Evolutionary conservation across 2,113 vertebrate genomes (phyloP).

Genomic region (Python bivittatus): DNA sequence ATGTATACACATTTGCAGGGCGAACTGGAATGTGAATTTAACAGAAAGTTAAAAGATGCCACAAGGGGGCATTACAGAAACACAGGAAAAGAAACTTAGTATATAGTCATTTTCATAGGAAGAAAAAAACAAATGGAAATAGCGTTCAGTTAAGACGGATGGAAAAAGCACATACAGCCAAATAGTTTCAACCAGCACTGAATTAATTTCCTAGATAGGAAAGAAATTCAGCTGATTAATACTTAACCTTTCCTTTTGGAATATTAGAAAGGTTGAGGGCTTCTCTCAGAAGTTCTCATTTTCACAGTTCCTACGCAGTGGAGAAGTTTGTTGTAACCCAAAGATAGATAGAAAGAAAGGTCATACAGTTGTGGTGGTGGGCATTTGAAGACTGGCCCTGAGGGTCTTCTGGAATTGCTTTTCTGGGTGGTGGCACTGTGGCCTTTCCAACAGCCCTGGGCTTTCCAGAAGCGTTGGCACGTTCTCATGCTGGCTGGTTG

Average conservation of each 20-base stretch:
- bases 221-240: background rate
- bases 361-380: background rate
- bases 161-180: background rate
- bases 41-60: background rate
- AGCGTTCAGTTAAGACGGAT: background rate
- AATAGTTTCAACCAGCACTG: conserved; percentile 42
- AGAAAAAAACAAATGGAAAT: background rate
- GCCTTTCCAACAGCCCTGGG: background rate
- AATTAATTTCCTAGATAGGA: conserved; percentile 33
- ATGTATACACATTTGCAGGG: background rate
- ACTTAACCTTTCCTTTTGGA: conserved; percentile 12
- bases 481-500: background rate
- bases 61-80: conserved; percentile 36
- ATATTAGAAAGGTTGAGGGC: background rate
- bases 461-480: background rate
- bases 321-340: background rate
- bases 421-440: background rate
- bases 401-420: background rate
- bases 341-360: background rate
- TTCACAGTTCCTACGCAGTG: background rate
- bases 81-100: rapidly evolving
- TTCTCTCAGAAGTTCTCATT: background rate
- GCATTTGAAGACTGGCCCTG: background rate
- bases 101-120: background rate
- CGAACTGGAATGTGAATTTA: background rate